phyloP scores from a whole-genome alignment of 2,888 invertebrate genomes.

The Diarsia brunnea region DNA sequence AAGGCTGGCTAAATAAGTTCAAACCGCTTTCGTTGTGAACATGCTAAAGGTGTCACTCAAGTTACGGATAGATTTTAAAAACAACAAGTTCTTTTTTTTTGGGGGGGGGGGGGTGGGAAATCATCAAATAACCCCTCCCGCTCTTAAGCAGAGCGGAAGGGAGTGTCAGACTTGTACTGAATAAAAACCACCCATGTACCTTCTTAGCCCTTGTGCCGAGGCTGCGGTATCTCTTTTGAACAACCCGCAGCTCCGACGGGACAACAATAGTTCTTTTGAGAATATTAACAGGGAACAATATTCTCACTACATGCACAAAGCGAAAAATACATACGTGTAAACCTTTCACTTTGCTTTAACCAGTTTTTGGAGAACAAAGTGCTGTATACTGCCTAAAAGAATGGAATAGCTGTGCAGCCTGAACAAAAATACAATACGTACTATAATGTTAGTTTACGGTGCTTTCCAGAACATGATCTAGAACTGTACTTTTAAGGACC shows the following conservation, averaged over 20 bases:
- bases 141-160: too few species aligned
- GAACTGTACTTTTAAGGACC: background rate
- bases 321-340: background rate
- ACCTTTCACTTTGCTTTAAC: constrained; percentile 29
- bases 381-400: constrained; percentile 7
- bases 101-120: too few species aligned
- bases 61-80: background rate
- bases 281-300: background rate
- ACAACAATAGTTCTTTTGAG: background rate
- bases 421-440: background rate
- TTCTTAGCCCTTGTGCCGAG: too few species aligned
- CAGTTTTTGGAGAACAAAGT: constrained; percentile 17
- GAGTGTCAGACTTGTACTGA: too few species aligned
- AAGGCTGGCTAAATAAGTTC: background rate
- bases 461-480: background rate
- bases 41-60: background rate
- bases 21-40: background rate
- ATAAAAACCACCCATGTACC: too few species aligned
- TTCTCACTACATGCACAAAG: constrained; percentile 11
- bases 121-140: too few species aligned
- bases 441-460: background rate
- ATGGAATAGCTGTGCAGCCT: constrained; percentile 1
- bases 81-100: too few species aligned
- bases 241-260: too few species aligned
- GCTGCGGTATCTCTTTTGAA: too few species aligned